Base-by-base conservation (phyloP, 2,888 invertebrate species). In the Disparrhopalites patrizii region DNA sequence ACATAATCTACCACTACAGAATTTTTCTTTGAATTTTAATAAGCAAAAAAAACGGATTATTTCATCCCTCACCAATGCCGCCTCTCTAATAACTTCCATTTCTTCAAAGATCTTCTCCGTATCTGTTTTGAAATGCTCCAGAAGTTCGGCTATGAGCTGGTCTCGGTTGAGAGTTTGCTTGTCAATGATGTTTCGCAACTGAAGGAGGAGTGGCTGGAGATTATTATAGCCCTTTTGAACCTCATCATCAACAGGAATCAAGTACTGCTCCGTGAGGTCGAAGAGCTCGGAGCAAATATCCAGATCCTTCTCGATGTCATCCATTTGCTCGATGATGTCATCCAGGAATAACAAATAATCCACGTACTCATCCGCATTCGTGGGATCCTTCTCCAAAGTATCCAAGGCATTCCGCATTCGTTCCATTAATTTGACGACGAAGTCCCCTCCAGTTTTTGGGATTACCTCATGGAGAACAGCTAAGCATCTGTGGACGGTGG, bases 231-330 rank as follows among this genome's bases (percentile, higher is more conserved):
- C 63, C 30, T 30, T 47, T 33, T 63, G n/a, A n/a, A 91, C 90
- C 60, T 91, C 89, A 0, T 86, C 84, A 1, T 88, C 85, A 58
- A 89, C 85, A 0, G 84, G 82, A 65, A 93, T 89, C 28, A 83
- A 80, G 78, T 86, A 93, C 77, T 90, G 87, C 66, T 91, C 90
- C 81, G 91, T 89, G 3, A 93, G 83, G 71, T 92, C 88, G 77
- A 92, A 90, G 66, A 92, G 80, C 76, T 93, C 91, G 72, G 90
- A 87, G 5, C 90, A 85, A 77, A 92, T 89, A 77, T 91, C 90
- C 4, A 91, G 81, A 31, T 86, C 83, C 52, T 83, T 81, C 77
- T 92, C 91, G 76, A 94, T 83, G 27, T 81, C 81, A 27, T 86
- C 86, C 61, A 92, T 85, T 76, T 86, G 74, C 1, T 81, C 78